Conservation (phyloP, 2,113 vertebrate genomes). For the Bos javanicus region DNA sequence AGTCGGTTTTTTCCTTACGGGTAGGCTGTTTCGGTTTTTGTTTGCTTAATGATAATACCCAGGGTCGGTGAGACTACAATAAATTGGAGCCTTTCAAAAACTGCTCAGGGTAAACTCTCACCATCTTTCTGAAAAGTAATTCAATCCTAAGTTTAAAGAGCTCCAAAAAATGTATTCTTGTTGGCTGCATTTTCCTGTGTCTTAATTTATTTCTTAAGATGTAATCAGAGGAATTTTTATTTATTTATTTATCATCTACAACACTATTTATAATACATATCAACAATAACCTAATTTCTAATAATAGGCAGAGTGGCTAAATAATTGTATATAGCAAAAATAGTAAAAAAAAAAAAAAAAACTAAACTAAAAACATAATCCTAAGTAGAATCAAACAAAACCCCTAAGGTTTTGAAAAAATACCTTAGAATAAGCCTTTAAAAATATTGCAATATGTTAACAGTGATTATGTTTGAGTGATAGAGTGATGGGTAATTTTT, state of each 20-base stretch:
- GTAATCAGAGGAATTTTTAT: background rate
- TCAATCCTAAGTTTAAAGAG: background rate
- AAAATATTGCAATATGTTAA: background rate
- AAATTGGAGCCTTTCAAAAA: background rate
- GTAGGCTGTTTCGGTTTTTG: background rate
- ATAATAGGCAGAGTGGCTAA: background rate
- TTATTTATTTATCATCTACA: background rate
- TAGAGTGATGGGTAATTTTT: background rate
- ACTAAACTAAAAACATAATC: background rate
- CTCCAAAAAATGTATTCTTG: background rate
- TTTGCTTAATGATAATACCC: background rate
- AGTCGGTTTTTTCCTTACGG: background rate
- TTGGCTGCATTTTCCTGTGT: background rate
- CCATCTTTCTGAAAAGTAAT: background rate
- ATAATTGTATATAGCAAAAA: background rate
- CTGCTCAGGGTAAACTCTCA: background rate
- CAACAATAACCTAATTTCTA: background rate
- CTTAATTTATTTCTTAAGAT: constrained; percentile 24
- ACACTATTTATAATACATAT: background rate
- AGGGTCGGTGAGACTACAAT: background rate
- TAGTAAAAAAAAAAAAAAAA: background rate
- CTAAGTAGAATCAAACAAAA: background rate
- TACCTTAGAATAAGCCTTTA: background rate
- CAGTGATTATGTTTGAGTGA: background rate
- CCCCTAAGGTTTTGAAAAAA: background rate